Conservation (phyloP, 2,888 invertebrate genomes). For the Toxonevra muliebris region DNA sequence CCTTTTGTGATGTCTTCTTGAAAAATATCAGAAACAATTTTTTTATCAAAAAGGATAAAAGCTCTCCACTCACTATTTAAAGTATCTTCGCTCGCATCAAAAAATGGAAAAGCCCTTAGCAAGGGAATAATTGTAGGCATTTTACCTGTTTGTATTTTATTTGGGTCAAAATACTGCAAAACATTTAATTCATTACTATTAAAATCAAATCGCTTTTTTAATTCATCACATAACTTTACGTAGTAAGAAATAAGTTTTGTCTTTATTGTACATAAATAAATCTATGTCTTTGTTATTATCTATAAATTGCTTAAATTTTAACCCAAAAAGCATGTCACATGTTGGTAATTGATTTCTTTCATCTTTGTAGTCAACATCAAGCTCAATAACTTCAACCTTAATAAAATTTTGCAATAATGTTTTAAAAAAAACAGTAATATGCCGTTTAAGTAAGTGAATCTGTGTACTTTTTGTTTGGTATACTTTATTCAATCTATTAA, state of each 20-base stretch:
- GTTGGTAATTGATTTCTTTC: background rate
- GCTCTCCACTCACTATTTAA: too few relatives aligned
- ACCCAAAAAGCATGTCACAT: background rate
- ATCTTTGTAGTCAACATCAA: background rate
- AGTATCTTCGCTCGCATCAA: too few relatives aligned
- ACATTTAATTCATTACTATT: too few relatives aligned
- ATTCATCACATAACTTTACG: background rate
- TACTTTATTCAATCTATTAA: background rate
- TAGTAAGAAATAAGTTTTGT: too few relatives aligned
- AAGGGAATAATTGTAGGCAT: background rate
- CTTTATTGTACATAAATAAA: too few relatives aligned
- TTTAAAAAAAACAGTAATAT: too few relatives aligned
- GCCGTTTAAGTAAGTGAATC: background rate
- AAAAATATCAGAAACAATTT: too few relatives aligned
- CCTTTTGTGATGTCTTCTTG: too few relatives aligned
- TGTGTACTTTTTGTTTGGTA: background rate
- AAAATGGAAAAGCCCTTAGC: background rate
- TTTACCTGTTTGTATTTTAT: background rate
- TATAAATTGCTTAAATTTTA: background rate
- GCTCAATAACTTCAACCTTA: background rate
- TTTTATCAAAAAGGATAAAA: too few relatives aligned
- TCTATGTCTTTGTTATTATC: background rate
- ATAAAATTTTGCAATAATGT: background rate
- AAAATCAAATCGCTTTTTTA: background rate
- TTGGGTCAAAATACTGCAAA: background rate